Evolutionary conservation across 2,113 vertebrate species (phyloP), one percentile per base, ranked within the genome.

Genomic region (Lagopus muta): DNA sequence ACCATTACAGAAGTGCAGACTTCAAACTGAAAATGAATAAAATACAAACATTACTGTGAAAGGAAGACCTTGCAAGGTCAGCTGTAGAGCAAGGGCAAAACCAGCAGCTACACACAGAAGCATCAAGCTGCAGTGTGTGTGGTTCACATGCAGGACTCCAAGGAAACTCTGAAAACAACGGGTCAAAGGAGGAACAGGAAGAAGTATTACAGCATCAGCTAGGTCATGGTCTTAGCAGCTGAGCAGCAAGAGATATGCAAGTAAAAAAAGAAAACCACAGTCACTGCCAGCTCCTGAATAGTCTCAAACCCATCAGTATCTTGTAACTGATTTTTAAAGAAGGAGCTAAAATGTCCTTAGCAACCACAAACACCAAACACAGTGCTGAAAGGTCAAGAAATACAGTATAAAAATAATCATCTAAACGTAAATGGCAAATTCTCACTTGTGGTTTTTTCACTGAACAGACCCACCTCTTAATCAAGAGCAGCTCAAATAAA

Each of bases 341-440:
- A 88, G 60, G 65, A 92, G 71, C 55, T 84, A 76, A 90, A 76
- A 94, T 91, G 60, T 12, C 61, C 92, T 93, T 90, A 95, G 96
- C 92, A 96, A 95, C 88, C 70, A 77, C 45, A 45, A 88, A 57
- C 85, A 85, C 64, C 70, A 93, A 93, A 92, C 73, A 89, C 40
- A 69, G 71, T 34, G 69, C 40, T 67, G 60, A 94, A 96, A 96
- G 90, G 93, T 96, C 96, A 97, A 87, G 93, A 90, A 95, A 95
- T 52, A 82, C 11, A 50, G 64, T n/a, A 89, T 92, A 92, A 93
- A 94, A 96, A 96, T 91, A 94, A 94, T 96, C 78, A 93, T 90
- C 66, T 93, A 92, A 93, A 92, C 32, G 69, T 82, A 95, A 94
- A 94, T 94, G 89, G 92, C 90, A 95, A 95, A 88, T 75, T 93